These are phyloP conservation scores for Girardinichthys multiradiatus DNA, from an alignment of 2,113 vertebrate genomes.

Conservation along the genomic window DNA sequence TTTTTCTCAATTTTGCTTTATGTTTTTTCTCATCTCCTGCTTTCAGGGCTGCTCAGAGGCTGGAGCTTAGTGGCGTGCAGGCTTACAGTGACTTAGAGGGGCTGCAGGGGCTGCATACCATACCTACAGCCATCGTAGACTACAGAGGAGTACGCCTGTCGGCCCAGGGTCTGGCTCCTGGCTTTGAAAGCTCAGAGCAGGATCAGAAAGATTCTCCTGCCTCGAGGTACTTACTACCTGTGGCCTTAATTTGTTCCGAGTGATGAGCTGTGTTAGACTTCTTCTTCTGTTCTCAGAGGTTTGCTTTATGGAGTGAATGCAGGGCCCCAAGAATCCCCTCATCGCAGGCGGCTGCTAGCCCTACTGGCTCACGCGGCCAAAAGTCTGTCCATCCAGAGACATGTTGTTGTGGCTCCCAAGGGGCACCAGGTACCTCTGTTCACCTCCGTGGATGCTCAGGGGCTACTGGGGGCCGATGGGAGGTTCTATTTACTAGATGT, in stretches of 20 bases:
- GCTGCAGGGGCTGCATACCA: conserved; percentile 77
- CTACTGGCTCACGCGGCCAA: conserved; percentile 79
- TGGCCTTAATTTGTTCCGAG: neutral
- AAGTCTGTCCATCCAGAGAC: conserved; percentile 76
- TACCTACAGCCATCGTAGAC: conserved; percentile 84
- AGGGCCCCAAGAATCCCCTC: conserved; percentile 74
- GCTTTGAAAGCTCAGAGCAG: conserved; percentile 76
- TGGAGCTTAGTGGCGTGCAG: conserved; percentile 81
- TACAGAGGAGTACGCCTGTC: conserved; percentile 84
- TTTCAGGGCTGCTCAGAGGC: conserved; percentile 78
- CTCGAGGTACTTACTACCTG: conserved; percentile 43
- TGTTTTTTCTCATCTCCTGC: neutral
- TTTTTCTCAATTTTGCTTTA: neutral
- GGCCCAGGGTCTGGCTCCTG: conserved; percentile 84
- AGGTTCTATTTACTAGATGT: conserved; percentile 84
- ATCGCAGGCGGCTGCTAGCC: conserved; percentile 74
- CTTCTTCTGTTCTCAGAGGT: conserved; percentile 58
- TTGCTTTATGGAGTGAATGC: conserved; percentile 81
- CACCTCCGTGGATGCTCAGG: conserved; percentile 82
- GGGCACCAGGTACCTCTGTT: conserved; percentile 77
- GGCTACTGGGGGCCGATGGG: conserved; percentile 83
- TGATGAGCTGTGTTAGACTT: neutral
- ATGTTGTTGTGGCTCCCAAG: conserved; percentile 69
- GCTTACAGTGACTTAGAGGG: conserved; percentile 77
- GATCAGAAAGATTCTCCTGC: conserved; percentile 57